Evolutionary conservation across 2,113 vertebrate species (phyloP), one percentile per base, ranked within the genome.

Genomic region (Spea multiplicata): DNA sequence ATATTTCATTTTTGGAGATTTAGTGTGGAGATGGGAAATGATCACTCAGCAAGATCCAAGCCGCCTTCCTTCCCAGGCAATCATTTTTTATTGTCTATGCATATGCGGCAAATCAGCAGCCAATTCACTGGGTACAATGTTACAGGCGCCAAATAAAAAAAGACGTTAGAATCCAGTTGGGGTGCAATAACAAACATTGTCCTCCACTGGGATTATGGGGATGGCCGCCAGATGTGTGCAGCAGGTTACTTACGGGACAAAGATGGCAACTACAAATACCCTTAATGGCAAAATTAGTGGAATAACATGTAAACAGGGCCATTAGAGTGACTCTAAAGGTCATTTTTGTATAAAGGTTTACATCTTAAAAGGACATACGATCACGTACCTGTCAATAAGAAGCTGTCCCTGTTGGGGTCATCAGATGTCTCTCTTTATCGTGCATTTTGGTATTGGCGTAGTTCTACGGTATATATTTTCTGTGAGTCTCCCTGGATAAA

Each of bases 101-200:
- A 16, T 65, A 30, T 72, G 70, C 76, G 47, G 59, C 30, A 71
- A 78, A 72, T 78, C 76, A 72, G 70, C 49, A 17, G 48, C 44
- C 76, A 79, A 79, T 79, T 79, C 76, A 71, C 67, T 72, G 59
- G 12, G 10, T 73, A 64, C 57, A 71, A 71, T 71, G 50, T 45
- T 52, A n/a, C 69, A 30, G 49, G 44, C 70, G 66, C 49, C 14
- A 70, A 73, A 66, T 72, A 66, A 66, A 44, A n/a, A 52, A 59
- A 66, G 16, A 44, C 61, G 9, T 73, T 46, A 79, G 66, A 72
- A 57, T 73, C 59, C 65, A 73, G 48, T 73, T 13, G n/a, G 76
- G 76, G 48, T 78, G 46, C 67, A 71, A 78, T 71, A 78, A 71
- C 68, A 75, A 57, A 65, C 66, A 45, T 16, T 44, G 44, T 77